Conservation (phyloP, 1,140 invertebrate genomes). For the Drosophila fuyamai region DNA sequence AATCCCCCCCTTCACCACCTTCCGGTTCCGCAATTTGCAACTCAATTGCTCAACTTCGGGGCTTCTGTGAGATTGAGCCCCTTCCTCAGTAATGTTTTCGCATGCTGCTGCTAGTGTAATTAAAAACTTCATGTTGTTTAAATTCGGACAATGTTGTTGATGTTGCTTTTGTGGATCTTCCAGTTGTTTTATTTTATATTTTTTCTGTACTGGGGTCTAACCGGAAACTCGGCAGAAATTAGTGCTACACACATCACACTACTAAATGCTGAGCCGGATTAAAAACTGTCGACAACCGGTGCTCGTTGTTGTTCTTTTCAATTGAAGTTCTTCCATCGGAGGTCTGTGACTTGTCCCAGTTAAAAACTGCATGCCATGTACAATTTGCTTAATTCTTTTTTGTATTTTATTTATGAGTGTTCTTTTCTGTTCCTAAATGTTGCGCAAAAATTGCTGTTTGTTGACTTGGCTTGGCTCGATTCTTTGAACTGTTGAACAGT, state of each 20-base stretch:
- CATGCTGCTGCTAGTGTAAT: conserved; percentile 44
- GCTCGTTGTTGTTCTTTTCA: conserved; percentile 48
- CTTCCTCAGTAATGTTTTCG: conserved; percentile 20
- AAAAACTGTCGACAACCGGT: conserved; percentile 47
- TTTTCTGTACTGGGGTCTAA: conserved; percentile 39
- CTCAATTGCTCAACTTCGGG: conserved; percentile 44
- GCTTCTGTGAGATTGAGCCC: conserved; percentile 11
- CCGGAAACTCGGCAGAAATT: conserved; percentile 67
- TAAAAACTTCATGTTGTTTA: conserved; percentile 75
- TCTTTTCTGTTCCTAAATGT: conserved; percentile 52
- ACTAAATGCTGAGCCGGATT: conserved; percentile 62
- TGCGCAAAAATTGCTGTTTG: conserved; percentile 65
- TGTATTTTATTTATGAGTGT: conserved; percentile 24
- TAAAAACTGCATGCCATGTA: conserved; percentile 73
- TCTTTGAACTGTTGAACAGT: conserved; percentile 51
- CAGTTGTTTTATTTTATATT: conserved; percentile 23
- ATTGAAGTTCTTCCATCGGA: conserved; percentile 65
- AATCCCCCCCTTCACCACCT: conserved; percentile 5
- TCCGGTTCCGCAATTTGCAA: conserved; percentile 44
- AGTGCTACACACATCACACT: conserved; percentile 58
- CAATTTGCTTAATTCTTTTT: conserved; percentile 54
- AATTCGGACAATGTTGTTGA: conserved; percentile 62
- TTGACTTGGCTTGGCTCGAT: conserved; percentile 55
- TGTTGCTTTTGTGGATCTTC: conserved; percentile 35
- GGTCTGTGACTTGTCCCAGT: conserved; percentile 77